Percentiles rank a stretch among this genome's conserved stretches.
phyloP scores from a whole-genome alignment of 2,888 invertebrate genomes.

The Rugalucina vietnamica region DNA sequence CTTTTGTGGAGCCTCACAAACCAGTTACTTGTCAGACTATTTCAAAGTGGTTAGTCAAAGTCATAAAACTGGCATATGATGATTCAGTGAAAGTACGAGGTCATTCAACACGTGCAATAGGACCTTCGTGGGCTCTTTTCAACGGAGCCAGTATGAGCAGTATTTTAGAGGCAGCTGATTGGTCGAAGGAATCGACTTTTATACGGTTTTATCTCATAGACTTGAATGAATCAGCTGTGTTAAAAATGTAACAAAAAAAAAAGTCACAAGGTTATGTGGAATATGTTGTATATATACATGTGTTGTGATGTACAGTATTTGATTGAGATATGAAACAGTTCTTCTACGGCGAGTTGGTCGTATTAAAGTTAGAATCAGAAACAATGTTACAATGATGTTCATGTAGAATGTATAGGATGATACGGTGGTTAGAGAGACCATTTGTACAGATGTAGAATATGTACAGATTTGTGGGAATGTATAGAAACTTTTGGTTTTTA shows the following conservation, averaged over 20 bases:
- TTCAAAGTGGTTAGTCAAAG: conserved; percentile 11
- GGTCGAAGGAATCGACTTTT: conserved; percentile 19
- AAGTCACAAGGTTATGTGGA: background rate
- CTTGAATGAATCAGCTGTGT: background rate
- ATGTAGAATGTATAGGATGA: too few relatives aligned
- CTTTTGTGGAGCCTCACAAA: background rate
- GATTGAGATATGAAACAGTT: background rate
- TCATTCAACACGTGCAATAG: conserved; percentile 27
- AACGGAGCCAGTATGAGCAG: conserved; percentile 25
- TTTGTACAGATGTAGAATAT: background rate
- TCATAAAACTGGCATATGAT: conserved; percentile 27
- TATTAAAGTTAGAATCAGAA: background rate
- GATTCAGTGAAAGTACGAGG: conserved; percentile 22
- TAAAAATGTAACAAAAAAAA: background rate
- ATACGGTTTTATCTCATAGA: background rate
- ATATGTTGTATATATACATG: background rate
- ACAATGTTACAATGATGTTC: too few relatives aligned
- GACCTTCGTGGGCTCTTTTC: conserved; percentile 35
- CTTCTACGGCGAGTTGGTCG: background rate
- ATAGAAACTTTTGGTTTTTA: background rate
- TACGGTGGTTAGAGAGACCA: too few relatives aligned
- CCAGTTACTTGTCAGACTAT: conserved; percentile 16
- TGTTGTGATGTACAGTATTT: background rate
- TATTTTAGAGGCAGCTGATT: conserved; percentile 33
- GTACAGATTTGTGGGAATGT: background rate